Evolutionary conservation across 2,888 invertebrate genomes (phyloP).

Genomic region (Hipparchia sbordonii): DNA sequence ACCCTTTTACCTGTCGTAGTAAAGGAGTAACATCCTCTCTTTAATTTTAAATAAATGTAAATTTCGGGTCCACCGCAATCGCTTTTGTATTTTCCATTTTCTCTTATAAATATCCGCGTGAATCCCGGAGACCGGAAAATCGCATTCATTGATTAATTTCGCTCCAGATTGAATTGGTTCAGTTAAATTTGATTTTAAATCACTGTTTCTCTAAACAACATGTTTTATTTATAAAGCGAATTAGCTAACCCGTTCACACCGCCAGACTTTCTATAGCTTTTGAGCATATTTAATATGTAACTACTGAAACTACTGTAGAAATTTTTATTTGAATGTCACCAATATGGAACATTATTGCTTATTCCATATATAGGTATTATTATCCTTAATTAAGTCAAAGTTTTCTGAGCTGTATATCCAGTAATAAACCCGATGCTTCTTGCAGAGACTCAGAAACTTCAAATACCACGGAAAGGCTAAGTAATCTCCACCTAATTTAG

Average conservation of each 20-base stretch:
- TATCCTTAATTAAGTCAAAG: not conserved
- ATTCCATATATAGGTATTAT: not conserved
- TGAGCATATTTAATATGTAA: no score
- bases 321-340: no score
- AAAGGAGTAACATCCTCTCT: not conserved
- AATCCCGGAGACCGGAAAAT: slow-evolving; percentile 38
- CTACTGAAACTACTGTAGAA: no score
- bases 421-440: not conserved
- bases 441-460: not conserved
- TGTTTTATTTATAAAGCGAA: slow-evolving; percentile 14
- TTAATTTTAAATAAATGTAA: slow-evolving; percentile 24
- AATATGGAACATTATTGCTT: no score
- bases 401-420: not conserved
- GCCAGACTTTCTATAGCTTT: not conserved
- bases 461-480: slow-evolving; percentile 2
- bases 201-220: slow-evolving; percentile 13
- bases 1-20: not conserved
- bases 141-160: slow-evolving; percentile 38
- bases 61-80: slow-evolving; percentile 28
- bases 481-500: slow-evolving; percentile 14
- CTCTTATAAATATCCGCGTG: slow-evolving; percentile 35
- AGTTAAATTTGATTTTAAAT: slow-evolving; percentile 17
- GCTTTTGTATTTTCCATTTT: slow-evolving; percentile 35
- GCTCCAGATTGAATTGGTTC: slow-evolving; percentile 35
- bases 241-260: no score